Evolutionary conservation across 2,888 invertebrate species (phyloP).

Genomic region (Herminia tarsipennalis): DNA sequence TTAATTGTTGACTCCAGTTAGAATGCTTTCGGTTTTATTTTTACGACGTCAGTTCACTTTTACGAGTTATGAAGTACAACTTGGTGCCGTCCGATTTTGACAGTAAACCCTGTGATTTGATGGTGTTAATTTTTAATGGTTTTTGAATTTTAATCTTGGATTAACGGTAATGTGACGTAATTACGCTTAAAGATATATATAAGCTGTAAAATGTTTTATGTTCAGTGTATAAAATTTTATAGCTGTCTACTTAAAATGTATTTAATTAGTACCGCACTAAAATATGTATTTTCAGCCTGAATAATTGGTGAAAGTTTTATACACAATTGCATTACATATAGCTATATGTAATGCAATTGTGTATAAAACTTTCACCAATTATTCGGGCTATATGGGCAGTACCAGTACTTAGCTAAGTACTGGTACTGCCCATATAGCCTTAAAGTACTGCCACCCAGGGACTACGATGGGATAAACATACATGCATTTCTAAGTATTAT

Average conservation of each 20-base stretch:
- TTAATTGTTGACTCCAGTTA: slow-evolving; percentile 79
- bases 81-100: slow-evolving; percentile 60
- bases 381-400: background rate
- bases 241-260: slow-evolving; percentile 5
- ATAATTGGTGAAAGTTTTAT: background rate
- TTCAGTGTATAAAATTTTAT: slow-evolving; percentile 9
- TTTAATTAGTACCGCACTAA: slow-evolving; percentile 3
- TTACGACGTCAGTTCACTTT: slow-evolving; percentile 68
- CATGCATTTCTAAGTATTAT: no score
- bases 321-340: no score
- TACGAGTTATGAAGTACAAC: slow-evolving; percentile 65
- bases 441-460: no score
- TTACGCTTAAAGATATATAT: slow-evolving; percentile 23
- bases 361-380: no score
- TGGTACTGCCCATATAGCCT: no score
- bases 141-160: slow-evolving; percentile 41
- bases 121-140: slow-evolving; percentile 42
- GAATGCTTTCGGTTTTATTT: slow-evolving; percentile 70
- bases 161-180: slow-evolving; percentile 36
- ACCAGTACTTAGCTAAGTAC: no score
- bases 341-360: no score
- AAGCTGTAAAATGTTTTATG: slow-evolving; percentile 31
- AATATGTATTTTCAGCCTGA: background rate
- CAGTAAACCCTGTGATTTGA: slow-evolving; percentile 51
- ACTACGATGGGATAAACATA: no score